Evolutionary conservation across 2,797 vertebrate species (phyloP).

Genomic region (Lepus oiostolus): DNA sequence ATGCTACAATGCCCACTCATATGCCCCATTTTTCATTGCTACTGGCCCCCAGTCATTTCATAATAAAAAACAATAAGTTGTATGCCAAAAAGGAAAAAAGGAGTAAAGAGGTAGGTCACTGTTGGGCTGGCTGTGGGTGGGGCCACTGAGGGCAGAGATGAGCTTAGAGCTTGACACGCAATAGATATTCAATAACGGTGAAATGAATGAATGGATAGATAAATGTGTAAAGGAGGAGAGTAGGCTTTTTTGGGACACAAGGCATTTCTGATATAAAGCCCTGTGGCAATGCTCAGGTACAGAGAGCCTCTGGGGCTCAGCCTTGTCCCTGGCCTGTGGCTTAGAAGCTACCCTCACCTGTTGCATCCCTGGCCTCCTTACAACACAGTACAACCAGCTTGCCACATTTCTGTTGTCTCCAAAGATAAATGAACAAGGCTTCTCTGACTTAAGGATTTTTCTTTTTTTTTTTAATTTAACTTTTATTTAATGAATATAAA

Average conservation of each 20-base stretch:
- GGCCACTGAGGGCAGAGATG: neutral
- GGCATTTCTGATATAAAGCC: neutral
- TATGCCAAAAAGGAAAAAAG: neutral
- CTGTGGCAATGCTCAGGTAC: neutral
- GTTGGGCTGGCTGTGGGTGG: neutral
- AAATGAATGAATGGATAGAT: neutral
- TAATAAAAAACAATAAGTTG: neutral
- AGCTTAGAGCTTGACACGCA: neutral
- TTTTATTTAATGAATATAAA: too few relatives aligned
- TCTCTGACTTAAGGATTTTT: conserved; percentile 15
- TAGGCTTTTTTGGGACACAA: neutral
- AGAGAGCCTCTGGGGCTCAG: neutral
- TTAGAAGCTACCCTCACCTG: neutral
- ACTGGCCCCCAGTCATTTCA: neutral
- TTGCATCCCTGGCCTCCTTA: neutral
- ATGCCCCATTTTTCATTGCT: neutral
- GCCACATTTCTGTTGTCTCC: neutral
- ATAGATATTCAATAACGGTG: neutral
- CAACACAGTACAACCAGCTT: neutral
- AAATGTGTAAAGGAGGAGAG: neutral
- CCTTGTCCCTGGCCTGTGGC: neutral
- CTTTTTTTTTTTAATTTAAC: neutral
- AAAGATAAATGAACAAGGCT: neutral
- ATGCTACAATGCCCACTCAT: neutral
- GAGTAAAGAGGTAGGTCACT: neutral